Percentiles rank a stretch among this genome's conserved stretches.
phyloP scores from a whole-genome alignment of 2,888 invertebrate species.

The Spisula subtruncata region DNA sequence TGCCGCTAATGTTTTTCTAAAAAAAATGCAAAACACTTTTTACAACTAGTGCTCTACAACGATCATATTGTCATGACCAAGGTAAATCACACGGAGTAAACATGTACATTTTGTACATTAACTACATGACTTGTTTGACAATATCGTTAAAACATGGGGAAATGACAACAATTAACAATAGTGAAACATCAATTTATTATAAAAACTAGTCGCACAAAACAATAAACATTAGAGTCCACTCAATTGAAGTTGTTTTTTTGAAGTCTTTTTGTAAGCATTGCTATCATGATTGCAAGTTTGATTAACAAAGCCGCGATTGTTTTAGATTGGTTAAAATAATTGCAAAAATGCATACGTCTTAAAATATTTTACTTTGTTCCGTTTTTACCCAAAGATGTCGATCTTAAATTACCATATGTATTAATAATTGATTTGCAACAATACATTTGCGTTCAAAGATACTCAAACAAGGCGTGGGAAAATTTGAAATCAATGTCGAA shows the following conservation, averaged over 20 bases:
- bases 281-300: background rate
- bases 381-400: background rate
- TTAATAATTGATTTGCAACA: background rate
- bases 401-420: background rate
- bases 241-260: background rate
- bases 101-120: no score
- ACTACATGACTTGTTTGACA: no score
- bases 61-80: no score
- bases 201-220: background rate
- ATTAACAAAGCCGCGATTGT: background rate
- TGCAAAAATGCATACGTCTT: background rate
- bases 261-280: background rate
- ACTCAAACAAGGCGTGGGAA: background rate
- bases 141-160: background rate
- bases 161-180: background rate
- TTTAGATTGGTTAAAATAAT: background rate
- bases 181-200: background rate
- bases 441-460: background rate
- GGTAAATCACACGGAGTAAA: no score
- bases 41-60: no score
- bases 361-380: background rate
- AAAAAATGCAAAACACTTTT: no score
- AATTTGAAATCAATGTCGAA: background rate
- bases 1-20: no score
- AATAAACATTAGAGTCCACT: background rate